A percentile compares a stretch with the other conserved stretches of the same genome.
Evolutionary conservation across 2,113 vertebrate species (phyloP).

Genomic region (Limnothrissa miodon): DNA sequence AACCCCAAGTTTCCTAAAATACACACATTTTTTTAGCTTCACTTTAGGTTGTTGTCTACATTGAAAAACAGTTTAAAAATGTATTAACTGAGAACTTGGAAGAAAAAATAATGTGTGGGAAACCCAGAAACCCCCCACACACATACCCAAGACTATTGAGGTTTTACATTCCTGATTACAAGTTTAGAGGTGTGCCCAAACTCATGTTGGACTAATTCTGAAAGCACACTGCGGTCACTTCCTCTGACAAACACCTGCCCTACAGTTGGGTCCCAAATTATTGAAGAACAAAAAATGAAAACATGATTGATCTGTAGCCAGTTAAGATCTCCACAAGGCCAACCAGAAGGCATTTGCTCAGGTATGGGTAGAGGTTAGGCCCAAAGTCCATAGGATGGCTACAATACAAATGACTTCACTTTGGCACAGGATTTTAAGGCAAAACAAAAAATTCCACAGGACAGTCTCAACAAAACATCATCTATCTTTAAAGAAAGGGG

Average conservation of each 20-base stretch:
- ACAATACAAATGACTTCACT: slow-evolving; percentile 23
- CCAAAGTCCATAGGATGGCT: slow-evolving; percentile 2
- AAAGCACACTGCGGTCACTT: background rate
- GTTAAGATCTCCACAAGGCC: background rate
- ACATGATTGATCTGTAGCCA: background rate
- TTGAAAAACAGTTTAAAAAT: background rate
- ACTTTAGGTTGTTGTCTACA: background rate
- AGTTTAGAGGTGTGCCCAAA: background rate
- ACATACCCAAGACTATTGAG: background rate
- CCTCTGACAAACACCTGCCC: background rate
- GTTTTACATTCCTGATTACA: slow-evolving; percentile 5
- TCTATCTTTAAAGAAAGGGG: background rate
- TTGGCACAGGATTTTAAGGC: slow-evolving; percentile 17
- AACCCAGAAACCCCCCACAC: background rate
- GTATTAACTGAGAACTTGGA: background rate
- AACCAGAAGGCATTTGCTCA: background rate
- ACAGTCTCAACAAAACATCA: background rate
- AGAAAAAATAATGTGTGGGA: background rate
- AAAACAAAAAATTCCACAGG: background rate
- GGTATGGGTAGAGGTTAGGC: slow-evolving; percentile 14
- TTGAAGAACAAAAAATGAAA: background rate
- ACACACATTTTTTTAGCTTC: background rate
- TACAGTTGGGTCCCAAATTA: background rate
- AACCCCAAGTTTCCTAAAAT: background rate
- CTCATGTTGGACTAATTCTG: background rate